These are phyloP conservation scores for Morinoia aosen DNA, from an alignment of 2,888 invertebrate species.

Conservation along the genomic window DNA sequence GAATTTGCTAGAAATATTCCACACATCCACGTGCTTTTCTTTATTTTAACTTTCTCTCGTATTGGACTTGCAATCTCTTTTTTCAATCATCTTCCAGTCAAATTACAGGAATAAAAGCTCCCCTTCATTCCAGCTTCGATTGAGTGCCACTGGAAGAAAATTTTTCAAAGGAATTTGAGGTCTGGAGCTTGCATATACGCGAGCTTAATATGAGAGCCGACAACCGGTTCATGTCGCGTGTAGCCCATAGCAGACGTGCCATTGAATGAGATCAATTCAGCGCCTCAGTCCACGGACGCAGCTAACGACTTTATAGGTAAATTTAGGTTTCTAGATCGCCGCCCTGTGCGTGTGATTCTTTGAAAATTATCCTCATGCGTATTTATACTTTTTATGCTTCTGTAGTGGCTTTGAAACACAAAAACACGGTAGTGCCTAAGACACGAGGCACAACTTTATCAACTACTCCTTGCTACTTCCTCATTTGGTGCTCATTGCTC, in stretches of 20 bases:
- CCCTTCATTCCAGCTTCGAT: not conserved
- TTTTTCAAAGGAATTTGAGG: slow-evolving; percentile 1
- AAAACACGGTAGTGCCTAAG: too few relatives aligned
- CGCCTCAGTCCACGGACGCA: not conserved
- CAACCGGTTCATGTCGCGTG: slow-evolving; percentile 30
- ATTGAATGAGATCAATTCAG: slow-evolving; percentile 35
- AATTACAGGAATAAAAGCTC: not conserved
- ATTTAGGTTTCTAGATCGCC: not conserved
- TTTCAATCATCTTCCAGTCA: too few relatives aligned
- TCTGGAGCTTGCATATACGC: not conserved
- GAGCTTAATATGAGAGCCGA: not conserved
- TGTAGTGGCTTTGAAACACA: too few relatives aligned
- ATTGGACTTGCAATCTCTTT: too few relatives aligned
- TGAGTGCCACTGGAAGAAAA: not conserved
- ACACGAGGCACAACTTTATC: too few relatives aligned
- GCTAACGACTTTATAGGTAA: not conserved
- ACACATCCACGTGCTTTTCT: not conserved
- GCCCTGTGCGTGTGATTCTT: not conserved
- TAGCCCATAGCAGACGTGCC: not conserved
- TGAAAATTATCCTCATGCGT: not conserved
- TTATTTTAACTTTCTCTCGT: too few relatives aligned
- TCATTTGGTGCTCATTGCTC: too few relatives aligned
- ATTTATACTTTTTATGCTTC: too few relatives aligned
- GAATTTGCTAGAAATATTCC: not conserved
- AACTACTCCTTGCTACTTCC: too few relatives aligned